Percentiles rank a stretch among this genome's conserved stretches.
phyloP scores from a whole-genome alignment of 37 sponge, comb jelly and placozoan genomes.

The Chondrosia reniformis region DNA sequence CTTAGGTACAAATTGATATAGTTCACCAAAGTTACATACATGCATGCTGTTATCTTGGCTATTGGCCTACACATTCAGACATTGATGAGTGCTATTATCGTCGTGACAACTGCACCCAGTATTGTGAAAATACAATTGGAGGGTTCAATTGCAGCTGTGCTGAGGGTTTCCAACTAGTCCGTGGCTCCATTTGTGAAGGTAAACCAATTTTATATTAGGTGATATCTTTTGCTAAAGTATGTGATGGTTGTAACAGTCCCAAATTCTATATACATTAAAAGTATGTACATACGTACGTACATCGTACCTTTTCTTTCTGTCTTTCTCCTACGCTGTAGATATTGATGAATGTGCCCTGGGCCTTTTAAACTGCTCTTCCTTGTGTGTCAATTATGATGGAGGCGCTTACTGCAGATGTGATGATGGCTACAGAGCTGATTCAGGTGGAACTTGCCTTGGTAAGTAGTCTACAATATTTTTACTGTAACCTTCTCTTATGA shows the following conservation, averaged over 20 bases:
- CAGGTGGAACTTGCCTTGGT: not conserved
- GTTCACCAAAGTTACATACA: not conserved
- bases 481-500: too few species aligned
- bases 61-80: not conserved
- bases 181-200: not conserved
- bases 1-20: not conserved
- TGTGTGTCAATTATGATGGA: conserved; percentile 1
- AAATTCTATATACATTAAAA: not conserved
- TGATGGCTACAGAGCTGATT: not conserved
- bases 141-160: conserved; percentile 4
- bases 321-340: too few species aligned
- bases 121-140: conserved; percentile 9
- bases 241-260: too few species aligned
- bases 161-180: not conserved
- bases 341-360: conserved; percentile 4
- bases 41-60: not conserved
- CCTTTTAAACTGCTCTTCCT: not conserved
- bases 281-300: conserved; percentile 7
- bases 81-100: conserved; percentile 12
- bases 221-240: too few species aligned
- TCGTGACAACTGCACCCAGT: conserved; percentile 1
- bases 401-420: conserved; percentile 1
- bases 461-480: not conserved
- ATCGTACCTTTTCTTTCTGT: too few species aligned
- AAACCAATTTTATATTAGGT: too few species aligned